These are phyloP conservation scores for cat (Felis catus) DNA, from an alignment of 2,113 vertebrate genomes.

Conservation along the genomic window F.catus_Fca126_mat1.0 CM031421.1:37744001-37744500, in stretches of 20 bases:
- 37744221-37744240: background rate
- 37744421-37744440: background rate
- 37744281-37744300: background rate
- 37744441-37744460: slow-evolving; percentile 23
- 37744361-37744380: background rate
- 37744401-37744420: background rate
- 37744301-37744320: background rate
- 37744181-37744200: background rate
- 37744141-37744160: too few relatives aligned
- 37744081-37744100: too few relatives aligned
- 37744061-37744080: background rate
- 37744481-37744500: background rate
- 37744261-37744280: background rate
- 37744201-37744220: background rate
- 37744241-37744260: background rate
- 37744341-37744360: background rate
- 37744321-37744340: background rate
- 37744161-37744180: background rate
- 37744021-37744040: background rate
- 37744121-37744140: background rate
- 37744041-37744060: background rate
- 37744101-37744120: too few relatives aligned
- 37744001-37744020: background rate
- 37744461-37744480: background rate
- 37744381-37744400: background rate